These are phyloP conservation scores for Eupeodes luniger DNA, from an alignment of 2,888 invertebrate species.

Conservation along the genomic window DNA sequence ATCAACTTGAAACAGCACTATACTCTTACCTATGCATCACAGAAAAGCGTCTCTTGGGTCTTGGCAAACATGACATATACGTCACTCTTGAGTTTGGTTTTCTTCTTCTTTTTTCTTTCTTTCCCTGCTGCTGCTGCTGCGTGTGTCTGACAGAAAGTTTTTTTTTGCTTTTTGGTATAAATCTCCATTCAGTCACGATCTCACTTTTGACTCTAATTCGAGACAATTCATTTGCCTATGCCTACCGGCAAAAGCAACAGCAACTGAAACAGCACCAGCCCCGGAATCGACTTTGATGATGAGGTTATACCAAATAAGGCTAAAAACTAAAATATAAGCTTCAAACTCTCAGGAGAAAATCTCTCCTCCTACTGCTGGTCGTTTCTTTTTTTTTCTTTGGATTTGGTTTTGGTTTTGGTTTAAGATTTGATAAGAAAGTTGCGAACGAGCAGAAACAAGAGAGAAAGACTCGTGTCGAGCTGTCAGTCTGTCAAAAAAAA, in stretches of 20 bases:
- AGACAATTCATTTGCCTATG: conserved; percentile 76
- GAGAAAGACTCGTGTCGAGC: conserved; percentile 32
- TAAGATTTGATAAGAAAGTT: conserved; percentile 65
- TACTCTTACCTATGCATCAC: not conserved
- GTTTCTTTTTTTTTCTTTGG: not conserved
- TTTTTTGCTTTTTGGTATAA: not conserved
- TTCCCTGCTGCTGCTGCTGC: not conserved
- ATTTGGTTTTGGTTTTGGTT: not conserved
- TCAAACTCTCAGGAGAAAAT: conserved; percentile 55
- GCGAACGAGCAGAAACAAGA: conserved; percentile 13
- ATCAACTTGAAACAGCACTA: not conserved
- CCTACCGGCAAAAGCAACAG: conserved; percentile 46
- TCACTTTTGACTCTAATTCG: conserved; percentile 75
- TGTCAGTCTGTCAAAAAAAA: conserved; percentile 18
- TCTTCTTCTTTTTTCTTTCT: conserved; percentile 22
- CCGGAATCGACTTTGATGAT: not conserved
- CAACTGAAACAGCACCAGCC: not conserved
- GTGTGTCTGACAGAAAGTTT: conserved; percentile 10
- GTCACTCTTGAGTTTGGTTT: conserved; percentile 54
- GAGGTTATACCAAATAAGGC: not conserved
- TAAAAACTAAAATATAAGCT: conserved; percentile 18
- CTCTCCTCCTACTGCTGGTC: conserved; percentile 37
- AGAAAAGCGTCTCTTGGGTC: conserved; percentile 20
- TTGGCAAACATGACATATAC: conserved; percentile 57
- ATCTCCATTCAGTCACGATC: conserved; percentile 67